These are phyloP conservation scores for Carollia perspicillata DNA, from an alignment of 2,113 vertebrate species.

Conservation along the genomic window DNA sequence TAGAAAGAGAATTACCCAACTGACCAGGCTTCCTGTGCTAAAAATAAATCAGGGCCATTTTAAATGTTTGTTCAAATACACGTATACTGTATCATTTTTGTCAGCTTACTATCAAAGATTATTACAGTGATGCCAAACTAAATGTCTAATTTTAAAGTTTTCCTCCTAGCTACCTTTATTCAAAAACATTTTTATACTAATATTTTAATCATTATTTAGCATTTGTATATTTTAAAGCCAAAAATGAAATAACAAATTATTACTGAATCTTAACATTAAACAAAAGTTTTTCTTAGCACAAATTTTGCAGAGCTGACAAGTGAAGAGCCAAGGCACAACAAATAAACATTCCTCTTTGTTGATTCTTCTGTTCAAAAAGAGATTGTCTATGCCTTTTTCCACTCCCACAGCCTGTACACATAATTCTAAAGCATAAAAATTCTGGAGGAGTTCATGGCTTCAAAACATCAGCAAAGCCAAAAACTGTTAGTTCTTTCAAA, in stretches of 20 bases:
- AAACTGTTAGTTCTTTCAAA: constrained; percentile 32
- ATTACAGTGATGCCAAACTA: neutral
- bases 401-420: neutral
- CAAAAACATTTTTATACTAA: constrained; percentile 20
- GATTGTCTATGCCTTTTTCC: neutral
- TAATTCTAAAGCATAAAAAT: constrained; percentile 36
- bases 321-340: neutral
- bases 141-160: neutral
- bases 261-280: neutral
- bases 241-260: constrained; percentile 1
- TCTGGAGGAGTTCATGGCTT: neutral
- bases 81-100: neutral
- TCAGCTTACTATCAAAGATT: neutral
- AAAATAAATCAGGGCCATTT: neutral
- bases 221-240: neutral
- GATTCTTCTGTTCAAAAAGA: neutral
- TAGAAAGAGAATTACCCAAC: constrained; percentile 12
- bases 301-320: constrained; percentile 33
- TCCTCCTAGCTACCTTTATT: neutral
- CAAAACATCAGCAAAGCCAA: neutral
- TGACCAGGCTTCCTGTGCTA: neutral
- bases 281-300: neutral
- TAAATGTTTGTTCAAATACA: neutral
- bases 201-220: constrained; percentile 33
- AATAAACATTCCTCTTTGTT: neutral